Conservation (phyloP, 2,113 vertebrate species). For the Gymnocephalus cernua region DNA sequence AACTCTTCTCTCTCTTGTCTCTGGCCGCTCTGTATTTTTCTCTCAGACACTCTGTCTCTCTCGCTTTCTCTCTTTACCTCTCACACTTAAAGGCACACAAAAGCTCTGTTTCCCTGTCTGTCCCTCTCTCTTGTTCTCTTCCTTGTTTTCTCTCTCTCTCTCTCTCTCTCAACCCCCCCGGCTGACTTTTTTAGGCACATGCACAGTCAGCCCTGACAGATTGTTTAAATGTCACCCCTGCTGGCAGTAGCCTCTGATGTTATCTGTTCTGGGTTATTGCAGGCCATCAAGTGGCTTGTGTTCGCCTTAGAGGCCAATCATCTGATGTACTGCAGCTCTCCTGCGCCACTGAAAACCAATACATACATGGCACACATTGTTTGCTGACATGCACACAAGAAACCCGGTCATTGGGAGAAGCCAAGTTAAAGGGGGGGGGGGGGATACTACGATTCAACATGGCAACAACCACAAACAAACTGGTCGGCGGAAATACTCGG, state of each 20-base stretch:
- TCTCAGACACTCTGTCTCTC: slow-evolving; percentile 5
- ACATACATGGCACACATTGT: slow-evolving; percentile 22
- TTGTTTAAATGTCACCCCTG: slow-evolving; percentile 83
- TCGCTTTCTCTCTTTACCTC: slow-evolving; percentile 9
- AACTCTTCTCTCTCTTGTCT: slow-evolving; percentile 27
- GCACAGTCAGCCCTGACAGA: slow-evolving; percentile 73
- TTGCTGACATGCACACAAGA: slow-evolving; percentile 15
- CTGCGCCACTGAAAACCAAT: slow-evolving; percentile 30
- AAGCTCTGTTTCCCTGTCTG: slow-evolving; percentile 29
- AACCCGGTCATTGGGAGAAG: not conserved
- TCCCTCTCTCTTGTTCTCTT: not conserved
- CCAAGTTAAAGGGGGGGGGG: not conserved
- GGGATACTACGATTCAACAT: not conserved
- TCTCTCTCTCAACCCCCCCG: slow-evolving; percentile 2
- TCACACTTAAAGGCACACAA: slow-evolving; percentile 20
- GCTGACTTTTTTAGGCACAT: slow-evolving; percentile 62
- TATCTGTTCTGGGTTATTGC: slow-evolving; percentile 74
- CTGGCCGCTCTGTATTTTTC: slow-evolving; percentile 16
- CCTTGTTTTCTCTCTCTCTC: not conserved
- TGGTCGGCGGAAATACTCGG: too few relatives aligned
- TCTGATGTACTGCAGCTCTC: slow-evolving; percentile 33
- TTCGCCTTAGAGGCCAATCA: slow-evolving; percentile 39
- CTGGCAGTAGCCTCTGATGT: slow-evolving; percentile 73
- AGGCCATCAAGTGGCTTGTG: slow-evolving; percentile 50
- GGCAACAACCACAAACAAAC: too few relatives aligned